Evolutionary conservation across 1,140 invertebrate genomes (phyloP).

Genomic region (Apis dorsata): DNA sequence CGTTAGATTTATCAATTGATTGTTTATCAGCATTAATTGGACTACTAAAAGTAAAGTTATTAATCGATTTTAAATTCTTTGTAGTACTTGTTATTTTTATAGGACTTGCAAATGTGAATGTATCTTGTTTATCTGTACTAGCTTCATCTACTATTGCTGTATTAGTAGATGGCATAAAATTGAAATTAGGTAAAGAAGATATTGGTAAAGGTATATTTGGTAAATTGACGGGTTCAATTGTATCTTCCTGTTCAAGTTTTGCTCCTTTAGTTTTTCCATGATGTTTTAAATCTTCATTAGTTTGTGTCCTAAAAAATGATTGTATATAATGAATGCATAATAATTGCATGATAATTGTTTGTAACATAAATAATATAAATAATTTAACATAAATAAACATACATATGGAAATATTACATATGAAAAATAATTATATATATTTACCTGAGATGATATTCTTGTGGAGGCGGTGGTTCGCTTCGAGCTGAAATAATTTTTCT

Average conservation of each 20-base stretch:
- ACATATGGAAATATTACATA: background rate
- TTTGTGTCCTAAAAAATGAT: constrained; percentile 61
- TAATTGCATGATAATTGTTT: background rate
- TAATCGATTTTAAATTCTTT: constrained; percentile 74
- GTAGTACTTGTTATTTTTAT: constrained; percentile 69
- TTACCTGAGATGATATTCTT: constrained; percentile 76
- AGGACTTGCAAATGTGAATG: constrained; percentile 76
- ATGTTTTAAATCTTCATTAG: constrained; percentile 62
- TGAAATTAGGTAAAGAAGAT: constrained; percentile 83
- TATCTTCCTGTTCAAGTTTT: constrained; percentile 73
- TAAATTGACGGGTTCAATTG: constrained; percentile 80
- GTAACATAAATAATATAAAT: no score
- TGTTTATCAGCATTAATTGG: constrained; percentile 72
- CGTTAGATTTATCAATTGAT: constrained; percentile 10
- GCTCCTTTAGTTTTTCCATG: constrained; percentile 64
- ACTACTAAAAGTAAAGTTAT: constrained; percentile 82
- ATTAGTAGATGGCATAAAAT: constrained; percentile 76
- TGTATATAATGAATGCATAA: background rate
- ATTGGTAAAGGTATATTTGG: constrained; percentile 83
- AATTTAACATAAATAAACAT: background rate
- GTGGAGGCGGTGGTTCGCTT: constrained; percentile 56
- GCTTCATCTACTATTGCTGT: constrained; percentile 36
- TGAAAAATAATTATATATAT: constrained; percentile 14
- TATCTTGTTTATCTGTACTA: constrained; percentile 54
- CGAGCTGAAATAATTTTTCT: constrained; percentile 82